Evolutionary conservation across 2,888 invertebrate genomes (phyloP), one percentile per base, ranked within the genome.

Genomic region (Luffia ferchaultella): DNA sequence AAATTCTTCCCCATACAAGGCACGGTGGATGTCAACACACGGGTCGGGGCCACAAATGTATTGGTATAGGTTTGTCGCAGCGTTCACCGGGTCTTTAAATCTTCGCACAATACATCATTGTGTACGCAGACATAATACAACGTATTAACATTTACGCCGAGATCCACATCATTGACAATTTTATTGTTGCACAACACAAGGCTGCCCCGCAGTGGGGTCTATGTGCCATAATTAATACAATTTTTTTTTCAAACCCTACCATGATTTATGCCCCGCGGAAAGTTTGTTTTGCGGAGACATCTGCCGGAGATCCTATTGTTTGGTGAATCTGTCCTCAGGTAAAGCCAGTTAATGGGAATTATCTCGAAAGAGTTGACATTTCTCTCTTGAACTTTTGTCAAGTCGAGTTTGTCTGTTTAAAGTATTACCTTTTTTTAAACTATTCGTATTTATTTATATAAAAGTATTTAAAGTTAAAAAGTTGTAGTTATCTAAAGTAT

Each of bases 241-340:
- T 12, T 30, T 30, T 76, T 77, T 68, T 61, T 78, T 76, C 76
- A 67, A 65, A 60, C 64, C 58, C 58, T 53, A 60, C 61, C 63
- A 70, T 75, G 76, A 74, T 76, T 77, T 73, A 75, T 70, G 68
- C 63, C 62, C 69, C 71, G 71, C 70, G 70, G 72, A 64, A 73
- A 79, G 78, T 79, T 80, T 80, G 72, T 80, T 79, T 78, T 76
- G 78, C 75, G 64, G 68, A 65, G 79, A 77, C 83, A 82, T 80
- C 82, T 82, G 83, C 76, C 72, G 69, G 61, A 67, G 60, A 57
- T 56, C 55, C 70, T 60, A 73, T 80, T 80, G 79, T 79, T 67
- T 63, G 58, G 59, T 61, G 59, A 60, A 63, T 62, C 67, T 68
- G 67, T 72, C 73, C 68, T 71, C 79, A 79, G 77, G 79, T 77